Evolutionary conservation across 2,888 invertebrate species (phyloP), one percentile per base, ranked within the genome.

Genomic region (Conchocele bisecta): DNA sequence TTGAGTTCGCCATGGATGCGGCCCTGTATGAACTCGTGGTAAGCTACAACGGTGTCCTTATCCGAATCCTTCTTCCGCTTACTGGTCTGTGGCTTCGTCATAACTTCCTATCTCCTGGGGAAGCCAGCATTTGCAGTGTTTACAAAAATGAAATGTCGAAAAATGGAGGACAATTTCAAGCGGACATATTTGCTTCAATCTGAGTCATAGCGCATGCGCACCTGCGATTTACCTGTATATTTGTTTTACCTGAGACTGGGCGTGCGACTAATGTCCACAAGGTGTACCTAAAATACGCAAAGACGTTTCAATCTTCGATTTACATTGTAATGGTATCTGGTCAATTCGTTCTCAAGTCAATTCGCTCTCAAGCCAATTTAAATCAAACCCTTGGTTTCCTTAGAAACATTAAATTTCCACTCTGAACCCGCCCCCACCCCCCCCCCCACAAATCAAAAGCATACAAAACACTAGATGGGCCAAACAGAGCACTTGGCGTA

Each of bases 41-140:
- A 87, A 1, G 87, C 86, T 59, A 86, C 86, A 44, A 88, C 85
- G 0, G 88, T 88, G 67, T 86, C 86, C 61, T 86, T 85, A 61
- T 88, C 86, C 51, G 83, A 79, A 33, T 82, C 83, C 50, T 79
- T 79, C 78, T 71, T 74, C 31, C 59, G 48, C 39, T 48, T 48
- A 37, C 56, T 35, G 22, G 65, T 71, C 17, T 66, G 57, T 46
- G 70, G 66, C n/a, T 73, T 73, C 54, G 66, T 76, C 74, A 71
- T 74, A 17, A 20, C 33, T 37, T 20, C 20, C 28, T 29, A 28
- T 13, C 2, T 4, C 31, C 31, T 54, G 20, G 11, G 42, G 39
- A 20, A 28, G 28, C 20, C 37, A 31, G 31, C 35, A 54, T 42
- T 44, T 66, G 46, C 31, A 11, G 57, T 17, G n/a, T 44, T 28